A percentile compares a stretch with the other conserved stretches of the same genome.
Conservation (phyloP, 2,113 vertebrate species). For the Mobula hypostoma region DNA sequence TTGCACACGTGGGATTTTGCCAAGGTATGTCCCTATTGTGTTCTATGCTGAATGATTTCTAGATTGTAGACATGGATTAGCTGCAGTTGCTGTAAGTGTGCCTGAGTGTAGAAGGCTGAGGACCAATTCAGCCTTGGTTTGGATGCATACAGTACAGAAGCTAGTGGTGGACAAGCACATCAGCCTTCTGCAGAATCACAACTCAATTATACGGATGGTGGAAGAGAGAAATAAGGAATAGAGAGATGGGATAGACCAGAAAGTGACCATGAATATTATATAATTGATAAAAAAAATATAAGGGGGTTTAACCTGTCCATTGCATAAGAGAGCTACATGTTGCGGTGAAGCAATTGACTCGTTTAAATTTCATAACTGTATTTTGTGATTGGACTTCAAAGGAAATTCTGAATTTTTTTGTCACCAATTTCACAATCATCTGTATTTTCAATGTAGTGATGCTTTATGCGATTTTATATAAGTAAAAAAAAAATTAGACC, state of each 20-base stretch:
- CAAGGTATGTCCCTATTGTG: no score
- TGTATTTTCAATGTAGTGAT: background rate
- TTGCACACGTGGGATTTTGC: no score
- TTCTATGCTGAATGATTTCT: no score
- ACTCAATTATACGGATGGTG: background rate
- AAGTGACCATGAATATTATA: background rate
- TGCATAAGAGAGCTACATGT: no score
- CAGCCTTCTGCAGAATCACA: background rate
- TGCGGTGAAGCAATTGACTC: background rate
- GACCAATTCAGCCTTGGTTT: background rate
- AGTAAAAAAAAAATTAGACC: background rate
- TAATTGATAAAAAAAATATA: no score
- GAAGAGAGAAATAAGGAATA: background rate
- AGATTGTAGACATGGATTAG: no score
- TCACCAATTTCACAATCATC: background rate
- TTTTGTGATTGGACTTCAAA: background rate
- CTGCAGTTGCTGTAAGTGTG: background rate
- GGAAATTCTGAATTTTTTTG: background rate
- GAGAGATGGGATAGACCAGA: background rate
- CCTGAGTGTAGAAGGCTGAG: background rate
- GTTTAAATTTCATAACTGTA: background rate
- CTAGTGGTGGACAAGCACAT: background rate
- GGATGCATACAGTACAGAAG: background rate
- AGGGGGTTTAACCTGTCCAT: no score
- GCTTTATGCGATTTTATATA: background rate